A percentile compares a stretch with the other conserved stretches of the same genome.
Evolutionary conservation across 1,140 invertebrate species (phyloP).

Genomic region (Ceratoteleas bidentatus): DNA sequence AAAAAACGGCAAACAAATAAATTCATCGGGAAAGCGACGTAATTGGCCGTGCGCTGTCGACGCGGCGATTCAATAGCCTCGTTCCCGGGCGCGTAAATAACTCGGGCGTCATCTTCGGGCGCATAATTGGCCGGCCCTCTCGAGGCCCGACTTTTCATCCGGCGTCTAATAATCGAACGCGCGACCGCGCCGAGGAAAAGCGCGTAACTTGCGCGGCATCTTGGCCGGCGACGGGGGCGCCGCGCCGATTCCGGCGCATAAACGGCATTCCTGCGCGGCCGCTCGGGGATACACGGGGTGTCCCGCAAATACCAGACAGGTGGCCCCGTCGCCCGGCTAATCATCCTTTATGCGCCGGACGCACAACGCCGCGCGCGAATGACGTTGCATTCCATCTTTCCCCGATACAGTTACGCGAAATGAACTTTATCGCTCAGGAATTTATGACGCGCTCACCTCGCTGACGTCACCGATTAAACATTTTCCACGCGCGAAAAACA

Average conservation of each 20-base stretch:
- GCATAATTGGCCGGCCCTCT: no score
- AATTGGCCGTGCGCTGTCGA: no score
- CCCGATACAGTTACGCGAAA: slow-evolving; percentile 49
- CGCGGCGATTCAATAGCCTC: no score
- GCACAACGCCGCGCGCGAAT: slow-evolving; percentile 31
- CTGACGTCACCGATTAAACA: slow-evolving; percentile 39
- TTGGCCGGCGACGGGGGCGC: slow-evolving; percentile 30
- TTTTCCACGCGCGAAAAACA: neutral
- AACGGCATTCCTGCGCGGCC: slow-evolving; percentile 63
- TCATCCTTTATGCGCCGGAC: slow-evolving; percentile 40
- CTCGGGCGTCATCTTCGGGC: no score
- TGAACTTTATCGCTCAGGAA: slow-evolving; percentile 52
- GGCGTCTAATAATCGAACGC: slow-evolving; percentile 5
- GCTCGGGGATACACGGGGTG: slow-evolving; percentile 33
- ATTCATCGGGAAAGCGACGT: no score
- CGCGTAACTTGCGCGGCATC: slow-evolving; percentile 8
- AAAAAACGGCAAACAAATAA: no score
- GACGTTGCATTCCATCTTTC: slow-evolving; percentile 53
- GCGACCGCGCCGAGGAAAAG: slow-evolving; percentile 9
- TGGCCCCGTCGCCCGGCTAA: slow-evolving; percentile 36
- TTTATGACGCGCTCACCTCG: slow-evolving; percentile 44
- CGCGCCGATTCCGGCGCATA: slow-evolving; percentile 45
- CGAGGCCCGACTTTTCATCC: no score
- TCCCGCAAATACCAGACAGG: slow-evolving; percentile 40
- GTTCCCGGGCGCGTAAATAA: no score